Percentiles rank a stretch among this genome's conserved stretches.
Conservation (phyloP, 2,113 vertebrate genomes). For the Chloropsis cyanopogon region DNA sequence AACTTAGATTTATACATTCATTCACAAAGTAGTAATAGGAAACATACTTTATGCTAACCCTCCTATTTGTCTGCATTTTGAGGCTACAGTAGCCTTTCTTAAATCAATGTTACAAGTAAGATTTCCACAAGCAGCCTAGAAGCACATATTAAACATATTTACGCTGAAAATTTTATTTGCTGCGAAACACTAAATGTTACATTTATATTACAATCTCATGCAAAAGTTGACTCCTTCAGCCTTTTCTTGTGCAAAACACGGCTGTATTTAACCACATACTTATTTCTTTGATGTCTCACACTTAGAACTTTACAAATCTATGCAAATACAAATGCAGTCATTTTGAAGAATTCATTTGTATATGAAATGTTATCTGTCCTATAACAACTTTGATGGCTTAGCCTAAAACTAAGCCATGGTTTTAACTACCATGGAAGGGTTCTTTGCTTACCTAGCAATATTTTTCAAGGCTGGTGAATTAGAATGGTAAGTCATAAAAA, state of each 20-base stretch:
- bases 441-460: background rate
- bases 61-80: constrained; percentile 1
- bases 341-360: background rate
- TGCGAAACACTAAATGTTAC: background rate
- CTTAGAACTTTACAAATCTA: background rate
- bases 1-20: background rate
- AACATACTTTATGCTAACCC: background rate
- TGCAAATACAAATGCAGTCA: background rate
- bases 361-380: background rate
- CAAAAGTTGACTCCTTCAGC: background rate
- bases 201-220: background rate
- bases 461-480: background rate
- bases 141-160: background rate
- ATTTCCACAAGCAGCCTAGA: background rate
- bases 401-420: too few species aligned
- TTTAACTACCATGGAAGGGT: background rate
- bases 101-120: background rate
- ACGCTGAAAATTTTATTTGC: background rate
- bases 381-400: background rate
- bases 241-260: background rate
- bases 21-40: background rate
- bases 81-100: background rate
- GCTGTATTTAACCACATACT: background rate
- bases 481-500: background rate
- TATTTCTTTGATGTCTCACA: background rate